A percentile compares a stretch with the other conserved stretches of the same genome.
phyloP scores from a whole-genome alignment of 2,113 vertebrate species.

The Engraulis encrasicolus region DNA sequence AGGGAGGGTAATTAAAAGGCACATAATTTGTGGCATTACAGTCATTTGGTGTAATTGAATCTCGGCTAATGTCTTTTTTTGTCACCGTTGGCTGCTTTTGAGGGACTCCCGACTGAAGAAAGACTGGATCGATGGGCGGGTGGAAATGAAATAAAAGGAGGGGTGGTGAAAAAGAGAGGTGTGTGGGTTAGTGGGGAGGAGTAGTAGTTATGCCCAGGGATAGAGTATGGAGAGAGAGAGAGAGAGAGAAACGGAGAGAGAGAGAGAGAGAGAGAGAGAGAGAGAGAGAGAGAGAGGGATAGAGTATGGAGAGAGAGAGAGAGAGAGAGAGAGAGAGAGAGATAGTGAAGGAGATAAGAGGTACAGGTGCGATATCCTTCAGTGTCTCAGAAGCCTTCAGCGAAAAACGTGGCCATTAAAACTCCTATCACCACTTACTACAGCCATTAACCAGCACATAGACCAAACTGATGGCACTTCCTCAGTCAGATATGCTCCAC shows the following conservation, averaged over 20 bases:
- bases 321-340: too few relatives aligned
- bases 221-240: too few relatives aligned
- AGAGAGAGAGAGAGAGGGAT: too few relatives aligned
- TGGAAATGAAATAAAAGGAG: slow-evolving; percentile 28
- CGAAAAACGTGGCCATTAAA: slow-evolving; percentile 30
- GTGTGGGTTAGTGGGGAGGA: neutral
- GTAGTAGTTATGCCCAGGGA: slow-evolving; percentile 66
- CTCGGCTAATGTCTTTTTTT: slow-evolving; percentile 85
- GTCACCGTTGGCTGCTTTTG: slow-evolving; percentile 78
- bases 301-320: too few relatives aligned
- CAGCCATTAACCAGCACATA: slow-evolving; percentile 46
- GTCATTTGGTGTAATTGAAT: slow-evolving; percentile 91
- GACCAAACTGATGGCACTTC: slow-evolving; percentile 27
- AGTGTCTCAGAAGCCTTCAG: slow-evolving; percentile 15
- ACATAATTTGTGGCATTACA: slow-evolving; percentile 88
- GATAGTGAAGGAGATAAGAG: slow-evolving; percentile 72
- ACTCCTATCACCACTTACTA: slow-evolving; percentile 45
- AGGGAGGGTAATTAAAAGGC: slow-evolving; percentile 79
- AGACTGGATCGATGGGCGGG: neutral
- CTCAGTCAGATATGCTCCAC: slow-evolving; percentile 14
- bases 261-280: too few relatives aligned
- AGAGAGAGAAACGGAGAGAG: too few relatives aligned
- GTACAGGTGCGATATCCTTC: slow-evolving; percentile 73
- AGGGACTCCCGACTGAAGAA: slow-evolving; percentile 55
- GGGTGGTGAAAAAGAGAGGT: slow-evolving; percentile 19